Percentiles rank a stretch among this genome's conserved stretches.
These are phyloP conservation scores for Neogale vison DNA, from an alignment of 2,113 vertebrate genomes.

Conservation along the genomic window DNA sequence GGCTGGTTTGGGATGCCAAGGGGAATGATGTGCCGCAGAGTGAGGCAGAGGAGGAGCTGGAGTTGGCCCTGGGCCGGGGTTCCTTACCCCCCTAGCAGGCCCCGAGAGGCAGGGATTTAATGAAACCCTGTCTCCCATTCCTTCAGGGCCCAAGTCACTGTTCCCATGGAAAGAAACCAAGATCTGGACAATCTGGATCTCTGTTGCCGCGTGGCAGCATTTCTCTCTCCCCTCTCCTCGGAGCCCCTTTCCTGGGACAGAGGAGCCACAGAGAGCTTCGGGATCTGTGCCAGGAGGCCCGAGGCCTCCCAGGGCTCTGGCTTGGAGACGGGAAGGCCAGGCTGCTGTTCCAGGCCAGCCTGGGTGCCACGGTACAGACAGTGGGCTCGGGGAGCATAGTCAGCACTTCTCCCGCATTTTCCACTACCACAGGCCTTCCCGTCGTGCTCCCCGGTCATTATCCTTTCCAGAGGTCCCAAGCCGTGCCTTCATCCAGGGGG, in stretches of 20 bases:
- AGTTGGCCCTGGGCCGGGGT: rapidly evolving
- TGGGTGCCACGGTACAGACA: not conserved
- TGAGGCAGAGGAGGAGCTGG: not conserved
- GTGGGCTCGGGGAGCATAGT: not conserved
- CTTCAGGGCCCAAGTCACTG: not conserved
- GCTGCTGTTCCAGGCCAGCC: not conserved
- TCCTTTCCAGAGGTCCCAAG: not conserved
- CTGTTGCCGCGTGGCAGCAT: not conserved
- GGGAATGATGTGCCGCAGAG: not conserved
- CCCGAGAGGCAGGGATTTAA: not conserved
- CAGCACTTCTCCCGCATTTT: not conserved
- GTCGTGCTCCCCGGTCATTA: not conserved
- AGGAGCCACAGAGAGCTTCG: not conserved
- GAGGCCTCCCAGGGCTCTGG: not conserved
- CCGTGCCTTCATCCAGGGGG: not conserved
- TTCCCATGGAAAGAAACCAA: not conserved
- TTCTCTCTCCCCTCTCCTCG: not conserved
- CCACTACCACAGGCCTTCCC: not conserved
- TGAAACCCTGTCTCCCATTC: not conserved
- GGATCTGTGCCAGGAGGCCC: not conserved
- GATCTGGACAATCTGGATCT: not conserved
- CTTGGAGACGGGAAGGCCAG: not conserved
- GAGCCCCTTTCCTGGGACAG: not conserved
- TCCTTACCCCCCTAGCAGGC: not conserved
- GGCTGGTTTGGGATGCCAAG: too few species aligned